Conservation (phyloP, 1,140 invertebrate genomes). For the Drosophila takahashii region DNA sequence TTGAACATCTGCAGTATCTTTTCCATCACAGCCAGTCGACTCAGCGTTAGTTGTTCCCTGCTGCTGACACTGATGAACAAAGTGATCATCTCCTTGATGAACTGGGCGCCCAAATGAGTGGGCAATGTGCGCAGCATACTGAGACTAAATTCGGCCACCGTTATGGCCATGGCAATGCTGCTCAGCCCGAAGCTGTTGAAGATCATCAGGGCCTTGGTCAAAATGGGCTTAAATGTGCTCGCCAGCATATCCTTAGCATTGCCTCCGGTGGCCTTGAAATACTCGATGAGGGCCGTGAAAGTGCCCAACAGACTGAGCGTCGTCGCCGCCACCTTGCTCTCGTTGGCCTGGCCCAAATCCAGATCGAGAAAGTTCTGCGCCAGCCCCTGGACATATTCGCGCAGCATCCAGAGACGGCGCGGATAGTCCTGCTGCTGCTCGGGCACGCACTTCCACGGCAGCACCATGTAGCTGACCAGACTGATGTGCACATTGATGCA, state of each 20-base stretch:
- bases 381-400: conserved; percentile 75
- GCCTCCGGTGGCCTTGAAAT: conserved; percentile 84
- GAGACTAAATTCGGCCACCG: conserved; percentile 78
- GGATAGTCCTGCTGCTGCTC: conserved; percentile 80
- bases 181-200: conserved; percentile 74
- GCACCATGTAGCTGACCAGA: conserved; percentile 78
- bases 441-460: conserved; percentile 76
- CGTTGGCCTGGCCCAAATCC: conserved; percentile 56
- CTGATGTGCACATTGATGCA: conserved; percentile 75
- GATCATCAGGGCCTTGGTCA: conserved; percentile 79
- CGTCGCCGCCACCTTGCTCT: conserved; percentile 76
- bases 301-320: conserved; percentile 77
- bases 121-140: conserved; percentile 81
- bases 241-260: conserved; percentile 85
- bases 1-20: conserved; percentile 90
- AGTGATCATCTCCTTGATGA: conserved; percentile 82
- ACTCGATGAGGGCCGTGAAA: conserved; percentile 85
- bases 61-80: conserved; percentile 80
- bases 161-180: conserved; percentile 77
- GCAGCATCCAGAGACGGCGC: conserved; percentile 65
- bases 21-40: conserved; percentile 79
- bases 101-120: conserved; percentile 77
- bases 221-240: conserved; percentile 83
- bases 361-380: conserved; percentile 73
- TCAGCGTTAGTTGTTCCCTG: conserved; percentile 76